Evolutionary conservation across 2,888 invertebrate genomes (phyloP), one percentile per base, ranked within the genome.

Genomic region (Hydriomena furcata): DNA sequence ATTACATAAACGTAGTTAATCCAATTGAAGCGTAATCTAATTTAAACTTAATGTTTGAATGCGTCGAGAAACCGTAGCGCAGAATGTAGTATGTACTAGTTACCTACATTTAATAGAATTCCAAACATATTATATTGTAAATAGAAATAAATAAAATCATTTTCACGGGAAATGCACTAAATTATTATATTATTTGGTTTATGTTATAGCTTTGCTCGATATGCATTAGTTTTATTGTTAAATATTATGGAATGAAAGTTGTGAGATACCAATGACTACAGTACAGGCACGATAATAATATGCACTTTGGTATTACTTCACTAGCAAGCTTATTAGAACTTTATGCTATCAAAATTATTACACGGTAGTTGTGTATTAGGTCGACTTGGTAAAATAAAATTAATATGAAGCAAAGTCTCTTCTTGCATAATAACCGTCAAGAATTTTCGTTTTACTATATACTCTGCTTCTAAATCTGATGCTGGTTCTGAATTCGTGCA

Each of bases 21-120:
- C 27, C 13, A 38, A 38, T 38, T 27, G 17, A 38, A 38, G 5
- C 13, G 42, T 42, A 34, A 32, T 32, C 32, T 24, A 25, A 34
- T 42, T 32, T n/a, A n/a, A 42, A 13, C 10, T 10, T 7, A 42
- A 10, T 24, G n/a, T 25, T 1, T 24, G 6, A 8, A 5, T 40
- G 32, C 23, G 6, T 13, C 12, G 31, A 30, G 1, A 6, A 11
- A 6, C 10, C 28, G 11, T 28, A 7, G 2, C 6, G 30, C 30
- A 30, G 2, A 23, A 30, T 12, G 30, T 30, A 12, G 5, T 4
- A 17, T 17, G 17, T 17, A 11, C 11, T n/a, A n/a, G 28, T 13
- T 12, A 2, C 11, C 6, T 23, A 2, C 10, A 6, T 7, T 7
- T 10, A 28, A 28, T 12, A n/a, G 7, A 31, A 5, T 11, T 5